Percentiles rank a stretch among this genome's conserved stretches.
These are phyloP conservation scores for Neodiprion fabricii DNA, from an alignment of 1,140 invertebrate genomes.

Conservation along the genomic window DNA sequence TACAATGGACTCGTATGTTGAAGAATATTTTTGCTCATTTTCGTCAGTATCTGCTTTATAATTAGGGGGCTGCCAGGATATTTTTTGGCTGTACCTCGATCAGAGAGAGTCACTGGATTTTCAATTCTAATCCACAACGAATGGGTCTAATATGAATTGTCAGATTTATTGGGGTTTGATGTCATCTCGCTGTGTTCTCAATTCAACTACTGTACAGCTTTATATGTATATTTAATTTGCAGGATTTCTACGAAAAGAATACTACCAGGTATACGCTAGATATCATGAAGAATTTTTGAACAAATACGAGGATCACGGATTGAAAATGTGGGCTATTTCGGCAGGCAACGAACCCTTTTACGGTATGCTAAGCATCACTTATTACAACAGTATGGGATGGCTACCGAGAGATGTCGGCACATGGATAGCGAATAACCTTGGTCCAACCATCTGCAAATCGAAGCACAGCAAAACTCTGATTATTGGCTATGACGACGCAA, in stretches of 20 bases:
- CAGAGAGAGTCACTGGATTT: too few species aligned
- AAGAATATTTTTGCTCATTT: too few species aligned
- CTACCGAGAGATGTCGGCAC: slow-evolving; percentile 65
- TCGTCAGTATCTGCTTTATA: too few species aligned
- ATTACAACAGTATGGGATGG: slow-evolving; percentile 77
- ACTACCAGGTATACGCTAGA: slow-evolving; percentile 68
- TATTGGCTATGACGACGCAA: slow-evolving; percentile 73
- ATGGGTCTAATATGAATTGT: too few species aligned
- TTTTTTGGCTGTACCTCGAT: too few species aligned
- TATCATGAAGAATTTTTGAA: slow-evolving; percentile 67
- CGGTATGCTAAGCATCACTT: slow-evolving; percentile 70
- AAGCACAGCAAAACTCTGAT: slow-evolving; percentile 66
- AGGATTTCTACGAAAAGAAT: slow-evolving; percentile 46
- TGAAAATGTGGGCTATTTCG: slow-evolving; percentile 66
- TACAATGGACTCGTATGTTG: too few species aligned
- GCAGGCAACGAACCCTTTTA: slow-evolving; percentile 70
- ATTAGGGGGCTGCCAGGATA: too few species aligned
- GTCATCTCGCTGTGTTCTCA: too few species aligned
- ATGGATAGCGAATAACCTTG: slow-evolving; percentile 71
- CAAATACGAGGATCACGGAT: slow-evolving; percentile 39
- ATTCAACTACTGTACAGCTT: too few species aligned
- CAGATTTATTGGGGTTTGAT: too few species aligned
- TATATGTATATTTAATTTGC: slow-evolving; percentile 13
- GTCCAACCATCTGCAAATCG: slow-evolving; percentile 67
- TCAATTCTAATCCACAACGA: too few species aligned